Percentiles rank a stretch among this genome's conserved stretches.
Conservation (phyloP, 2,888 invertebrate species). For the Hirtodrosophila histrioides region DNA sequence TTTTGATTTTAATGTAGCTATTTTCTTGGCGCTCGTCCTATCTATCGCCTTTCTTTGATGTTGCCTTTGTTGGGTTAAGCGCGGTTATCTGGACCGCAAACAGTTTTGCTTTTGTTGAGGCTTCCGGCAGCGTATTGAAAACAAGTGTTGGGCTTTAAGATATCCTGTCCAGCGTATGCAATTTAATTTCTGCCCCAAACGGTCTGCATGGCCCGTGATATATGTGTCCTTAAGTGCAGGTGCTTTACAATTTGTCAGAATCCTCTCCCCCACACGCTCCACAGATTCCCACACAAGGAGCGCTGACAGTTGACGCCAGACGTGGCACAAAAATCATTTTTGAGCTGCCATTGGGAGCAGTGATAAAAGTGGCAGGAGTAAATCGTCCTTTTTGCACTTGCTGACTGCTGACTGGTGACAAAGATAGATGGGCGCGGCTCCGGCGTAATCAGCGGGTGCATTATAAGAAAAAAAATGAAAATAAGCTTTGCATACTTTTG, state of each 20-base stretch:
- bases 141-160: conserved; percentile 11
- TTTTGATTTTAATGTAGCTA: conserved; percentile 34
- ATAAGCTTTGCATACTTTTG: conserved; percentile 57
- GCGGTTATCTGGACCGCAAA: conserved; percentile 66
- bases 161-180: conserved; percentile 2
- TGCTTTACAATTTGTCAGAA: conserved; percentile 63
- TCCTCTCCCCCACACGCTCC: conserved; percentile 14
- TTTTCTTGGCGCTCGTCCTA: conserved; percentile 19
- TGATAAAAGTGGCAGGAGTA: conserved; percentile 1
- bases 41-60: conserved; percentile 42
- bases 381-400: conserved; percentile 3
- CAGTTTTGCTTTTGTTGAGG: conserved; percentile 42
- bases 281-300: conserved; percentile 3
- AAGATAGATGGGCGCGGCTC: conserved; percentile 61
- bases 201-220: conserved; percentile 41
- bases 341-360: conserved; percentile 21
- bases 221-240: conserved; percentile 66
- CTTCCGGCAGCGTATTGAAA: neutral
- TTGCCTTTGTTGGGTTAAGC: conserved; percentile 25
- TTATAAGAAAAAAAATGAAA: conserved; percentile 35
- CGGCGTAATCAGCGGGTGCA: conserved; percentile 62
- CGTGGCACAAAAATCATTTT: conserved; percentile 46
- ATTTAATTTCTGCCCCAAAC: conserved; percentile 36
- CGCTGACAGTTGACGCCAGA: conserved; percentile 42
- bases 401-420: conserved; percentile 50